Evolutionary conservation across 2,113 vertebrate genomes (phyloP), one percentile per base, ranked within the genome.

Genomic region (Indicator maculatus): DNA sequence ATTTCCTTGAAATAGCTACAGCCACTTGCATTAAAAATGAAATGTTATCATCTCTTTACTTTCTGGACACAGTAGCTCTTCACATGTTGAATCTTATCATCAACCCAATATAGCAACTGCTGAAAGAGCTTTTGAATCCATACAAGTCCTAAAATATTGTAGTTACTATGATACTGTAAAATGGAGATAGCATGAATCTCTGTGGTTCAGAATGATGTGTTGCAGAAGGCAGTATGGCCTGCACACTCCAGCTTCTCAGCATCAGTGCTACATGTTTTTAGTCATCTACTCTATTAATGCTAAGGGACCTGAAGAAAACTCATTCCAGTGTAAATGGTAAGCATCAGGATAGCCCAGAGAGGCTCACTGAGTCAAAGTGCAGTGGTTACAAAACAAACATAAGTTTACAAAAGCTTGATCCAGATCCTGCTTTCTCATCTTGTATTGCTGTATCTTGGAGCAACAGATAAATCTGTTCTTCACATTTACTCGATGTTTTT

Each of bases 181-280:
- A 71, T 4, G 5, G 14, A 12, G 7, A 10, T 59, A 39, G 30
- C 30, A 8, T 39, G 39, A 88, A 58, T 50, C 23, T 4, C 30
- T 24, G 17, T 3, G 1, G n/a, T 77, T 69, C 47, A 63, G 86
- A 58, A 28, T 21, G 13, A 52, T 72, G n/a, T 0, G 0, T 0
- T 81, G 63, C 76, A 84, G 70, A 84, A 83, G 52, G 45, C 59
- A 47, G 15, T 38, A 18, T 31, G 53, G 50, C n/a, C 39, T 2
- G 3, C 18, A 52, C 77, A 41, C 56, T 77, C 58, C 26, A 36
- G 15, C 11, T 45, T 88, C 39, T 85, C 27, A 26, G 45, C 7
- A 7, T 86, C 23, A 44, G 21, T 56, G 28, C 47, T 69, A 91
- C 38, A 44, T 20, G 70, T 60, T 86, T 83, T 90, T 91, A 67